phyloP scores from a whole-genome alignment of 2,113 vertebrate genomes.

The Tautogolabrus adspersus region DNA sequence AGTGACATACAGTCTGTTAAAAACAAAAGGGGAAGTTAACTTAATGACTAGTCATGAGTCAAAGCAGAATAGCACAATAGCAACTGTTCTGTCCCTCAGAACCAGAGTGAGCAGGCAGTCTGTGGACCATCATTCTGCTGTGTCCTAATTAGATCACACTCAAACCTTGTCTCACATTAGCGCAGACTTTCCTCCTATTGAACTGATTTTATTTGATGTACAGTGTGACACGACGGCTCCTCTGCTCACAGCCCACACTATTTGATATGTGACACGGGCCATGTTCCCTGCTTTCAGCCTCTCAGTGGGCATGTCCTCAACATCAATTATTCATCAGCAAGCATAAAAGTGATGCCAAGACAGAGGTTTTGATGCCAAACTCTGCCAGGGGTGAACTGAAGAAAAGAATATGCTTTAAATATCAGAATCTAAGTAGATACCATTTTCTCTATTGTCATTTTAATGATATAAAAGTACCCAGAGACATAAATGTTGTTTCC shows the following conservation, averaged over 20 bases:
- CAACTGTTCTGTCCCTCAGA: not conserved
- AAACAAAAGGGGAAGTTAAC: not conserved
- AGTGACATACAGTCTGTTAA: not conserved
- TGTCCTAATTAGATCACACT: conserved; percentile 45
- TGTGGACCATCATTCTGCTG: conserved; percentile 34
- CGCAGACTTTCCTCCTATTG: conserved; percentile 12
- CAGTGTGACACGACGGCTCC: conserved; percentile 26
- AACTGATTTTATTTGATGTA: conserved; percentile 31
- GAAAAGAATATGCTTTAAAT: not conserved
- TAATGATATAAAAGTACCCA: no score
- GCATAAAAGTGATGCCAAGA: conserved; percentile 34
- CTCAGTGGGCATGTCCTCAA: conserved; percentile 47
- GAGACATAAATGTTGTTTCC: no score
- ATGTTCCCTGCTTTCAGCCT: conserved; percentile 37
- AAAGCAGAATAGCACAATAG: not conserved
- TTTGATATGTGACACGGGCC: conserved; percentile 46
- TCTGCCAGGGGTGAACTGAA: conserved; percentile 22
- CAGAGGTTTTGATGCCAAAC: conserved; percentile 14
- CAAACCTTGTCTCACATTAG: conserved; percentile 26
- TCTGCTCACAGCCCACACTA: conserved; percentile 11
- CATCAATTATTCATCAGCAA: conserved; percentile 54
- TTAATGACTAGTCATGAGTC: conserved; percentile 23
- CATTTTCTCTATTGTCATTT: no score
- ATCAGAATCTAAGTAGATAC: not conserved
- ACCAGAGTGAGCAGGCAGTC: conserved; percentile 10